Conservation (phyloP, 2,113 vertebrate genomes). For the Nymphicus hollandicus region DNA sequence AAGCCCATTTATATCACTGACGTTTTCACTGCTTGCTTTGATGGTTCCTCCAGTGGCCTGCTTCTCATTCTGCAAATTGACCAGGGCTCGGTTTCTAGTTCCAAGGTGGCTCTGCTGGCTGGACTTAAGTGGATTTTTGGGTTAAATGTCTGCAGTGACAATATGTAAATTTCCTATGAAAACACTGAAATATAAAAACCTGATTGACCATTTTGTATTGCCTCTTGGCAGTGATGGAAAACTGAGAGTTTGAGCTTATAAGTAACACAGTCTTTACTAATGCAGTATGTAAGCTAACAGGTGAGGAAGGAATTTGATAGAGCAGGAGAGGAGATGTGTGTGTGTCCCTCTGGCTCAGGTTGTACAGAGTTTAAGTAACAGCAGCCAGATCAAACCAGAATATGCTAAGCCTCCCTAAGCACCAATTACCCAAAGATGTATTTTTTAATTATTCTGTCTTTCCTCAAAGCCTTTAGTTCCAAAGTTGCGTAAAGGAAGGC, state of each 20-base stretch:
- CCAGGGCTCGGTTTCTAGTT: neutral
- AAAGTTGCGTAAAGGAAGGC: neutral
- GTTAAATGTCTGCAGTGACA: neutral
- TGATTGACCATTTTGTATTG: neutral
- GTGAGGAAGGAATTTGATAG: neutral
- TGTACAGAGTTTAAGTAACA: neutral
- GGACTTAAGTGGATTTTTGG: neutral
- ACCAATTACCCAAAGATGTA: neutral
- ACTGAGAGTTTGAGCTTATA: neutral
- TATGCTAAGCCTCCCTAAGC: neutral
- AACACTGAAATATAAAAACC: neutral
- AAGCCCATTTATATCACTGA: neutral
- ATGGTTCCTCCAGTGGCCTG: neutral
- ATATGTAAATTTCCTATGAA: neutral
- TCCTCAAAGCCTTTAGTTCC: conserved; percentile 29
- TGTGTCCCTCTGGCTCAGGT: neutral
- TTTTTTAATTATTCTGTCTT: conserved; percentile 19
- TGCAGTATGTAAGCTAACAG: neutral
- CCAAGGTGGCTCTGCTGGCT: neutral
- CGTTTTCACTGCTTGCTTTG: neutral
- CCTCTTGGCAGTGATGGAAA: neutral
- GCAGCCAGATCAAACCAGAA: neutral
- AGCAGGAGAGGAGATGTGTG: neutral
- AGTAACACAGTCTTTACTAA: neutral
- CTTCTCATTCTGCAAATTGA: neutral